Conservation (phyloP, 2,888 invertebrate genomes). For the Erebia palarica region DNA sequence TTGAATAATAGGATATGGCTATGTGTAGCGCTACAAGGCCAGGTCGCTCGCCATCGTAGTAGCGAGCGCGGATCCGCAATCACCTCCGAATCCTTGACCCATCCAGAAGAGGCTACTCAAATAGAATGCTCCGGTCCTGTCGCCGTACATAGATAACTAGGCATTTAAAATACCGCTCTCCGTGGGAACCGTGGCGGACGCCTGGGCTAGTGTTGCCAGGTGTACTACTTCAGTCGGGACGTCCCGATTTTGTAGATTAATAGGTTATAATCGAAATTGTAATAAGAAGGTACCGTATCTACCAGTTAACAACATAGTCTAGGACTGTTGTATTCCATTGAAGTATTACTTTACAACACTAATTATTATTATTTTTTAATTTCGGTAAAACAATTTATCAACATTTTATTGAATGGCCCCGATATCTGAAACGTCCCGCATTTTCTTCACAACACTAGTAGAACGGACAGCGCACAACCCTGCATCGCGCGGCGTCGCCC, state of each 20-base stretch:
- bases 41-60: conserved; percentile 60
- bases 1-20: conserved; percentile 69
- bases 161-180: conserved; percentile 79
- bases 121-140: conserved; percentile 76
- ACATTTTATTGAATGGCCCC: not conserved
- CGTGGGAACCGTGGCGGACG: conserved; percentile 79
- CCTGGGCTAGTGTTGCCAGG: conserved; percentile 50
- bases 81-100: conserved; percentile 79
- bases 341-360: too few species aligned
- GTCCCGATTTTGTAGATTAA: conserved; percentile 4
- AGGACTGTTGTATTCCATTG: not conserved
- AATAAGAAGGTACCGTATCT: not conserved
- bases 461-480: conserved; percentile 49
- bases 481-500: conserved; percentile 48
- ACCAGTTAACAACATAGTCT: not conserved
- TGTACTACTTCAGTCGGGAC: conserved; percentile 2
- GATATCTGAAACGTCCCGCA: not conserved
- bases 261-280: not conserved
- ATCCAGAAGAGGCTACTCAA: conserved; percentile 80
- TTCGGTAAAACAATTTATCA: too few species aligned
- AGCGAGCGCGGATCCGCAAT: conserved; percentile 73
- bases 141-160: conserved; percentile 76
- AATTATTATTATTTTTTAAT: too few species aligned
- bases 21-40: conserved; percentile 67
- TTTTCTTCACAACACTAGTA: conserved; percentile 12